These are phyloP conservation scores for Callipepla squamata DNA, from an alignment of 2,113 vertebrate genomes.

Conservation along the genomic window DNA sequence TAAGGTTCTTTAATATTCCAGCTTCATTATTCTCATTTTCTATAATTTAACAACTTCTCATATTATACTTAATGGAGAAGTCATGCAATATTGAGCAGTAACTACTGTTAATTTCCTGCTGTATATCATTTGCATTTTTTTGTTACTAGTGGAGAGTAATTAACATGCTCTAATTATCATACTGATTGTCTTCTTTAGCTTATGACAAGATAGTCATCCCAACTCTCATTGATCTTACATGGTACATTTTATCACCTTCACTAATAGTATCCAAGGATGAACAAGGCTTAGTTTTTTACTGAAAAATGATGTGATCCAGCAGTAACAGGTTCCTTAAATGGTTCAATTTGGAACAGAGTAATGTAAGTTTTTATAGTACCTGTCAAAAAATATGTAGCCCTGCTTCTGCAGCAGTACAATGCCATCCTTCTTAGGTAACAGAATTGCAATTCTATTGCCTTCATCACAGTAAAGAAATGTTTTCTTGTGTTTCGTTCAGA, in stretches of 20 bases:
- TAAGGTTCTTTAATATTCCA: slow-evolving; percentile 76
- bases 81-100: slow-evolving; percentile 89
- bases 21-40: slow-evolving; percentile 81
- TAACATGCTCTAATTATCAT: slow-evolving; percentile 82
- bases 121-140: slow-evolving; percentile 85
- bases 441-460: slow-evolving; percentile 27
- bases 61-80: slow-evolving; percentile 86
- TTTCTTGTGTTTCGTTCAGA: slow-evolving; percentile 37
- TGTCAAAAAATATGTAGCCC: slow-evolving; percentile 45
- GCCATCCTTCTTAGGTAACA: slow-evolving; percentile 16
- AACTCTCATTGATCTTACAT: slow-evolving; percentile 71
- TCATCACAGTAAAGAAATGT: slow-evolving; percentile 41
- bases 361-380: slow-evolving; percentile 70
- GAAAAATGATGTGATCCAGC: slow-evolving; percentile 57
- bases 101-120: slow-evolving; percentile 85
- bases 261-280: slow-evolving; percentile 63
- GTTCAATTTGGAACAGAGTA: slow-evolving; percentile 68
- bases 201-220: slow-evolving; percentile 75
- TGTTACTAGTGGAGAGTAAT: slow-evolving; percentile 81
- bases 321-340: slow-evolving; percentile 59
- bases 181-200: slow-evolving; percentile 79
- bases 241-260: slow-evolving; percentile 71
- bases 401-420: slow-evolving; percentile 39
- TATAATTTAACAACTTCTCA: slow-evolving; percentile 84
- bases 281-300: slow-evolving; percentile 53